These are phyloP conservation scores for Anniella stebbinsi DNA, from an alignment of 2,797 vertebrate species.

Conservation along the genomic window DNA sequence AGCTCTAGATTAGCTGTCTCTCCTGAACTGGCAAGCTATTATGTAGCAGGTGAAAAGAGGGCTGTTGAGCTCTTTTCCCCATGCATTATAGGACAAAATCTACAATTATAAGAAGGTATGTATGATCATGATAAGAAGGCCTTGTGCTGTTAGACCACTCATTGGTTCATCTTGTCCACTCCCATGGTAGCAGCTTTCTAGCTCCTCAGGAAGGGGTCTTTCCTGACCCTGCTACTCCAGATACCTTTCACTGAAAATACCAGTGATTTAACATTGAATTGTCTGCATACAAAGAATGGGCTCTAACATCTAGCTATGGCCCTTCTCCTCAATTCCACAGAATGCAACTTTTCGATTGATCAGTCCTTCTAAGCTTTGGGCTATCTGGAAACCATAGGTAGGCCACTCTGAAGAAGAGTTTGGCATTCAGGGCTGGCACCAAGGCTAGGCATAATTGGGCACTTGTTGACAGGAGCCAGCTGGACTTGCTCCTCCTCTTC, in stretches of 20 bases:
- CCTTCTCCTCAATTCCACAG: neutral
- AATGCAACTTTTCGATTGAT: neutral
- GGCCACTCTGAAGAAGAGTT: neutral
- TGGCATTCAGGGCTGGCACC: neutral
- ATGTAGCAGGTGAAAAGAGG: neutral
- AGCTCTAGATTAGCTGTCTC: neutral
- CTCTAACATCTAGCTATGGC: neutral
- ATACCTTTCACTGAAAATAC: neutral
- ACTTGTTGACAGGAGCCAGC: no score
- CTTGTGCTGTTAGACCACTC: neutral
- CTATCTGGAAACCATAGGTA: neutral
- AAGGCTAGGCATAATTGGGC: no score
- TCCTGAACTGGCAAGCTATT: neutral
- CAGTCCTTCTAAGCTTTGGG: neutral
- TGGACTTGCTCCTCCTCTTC: no score
- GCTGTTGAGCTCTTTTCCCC: neutral
- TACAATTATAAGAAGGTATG: neutral
- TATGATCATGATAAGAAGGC: neutral
- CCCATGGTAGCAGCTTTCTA: neutral
- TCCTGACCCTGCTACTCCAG: no score
- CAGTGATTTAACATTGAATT: neutral
- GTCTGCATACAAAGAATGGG: neutral
- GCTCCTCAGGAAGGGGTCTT: neutral
- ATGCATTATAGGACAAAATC: neutral
- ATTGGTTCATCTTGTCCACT: neutral